These are phyloP conservation scores for Drosophila pullipes DNA, from an alignment of 2,888 invertebrate genomes.

Conservation along the genomic window DNA sequence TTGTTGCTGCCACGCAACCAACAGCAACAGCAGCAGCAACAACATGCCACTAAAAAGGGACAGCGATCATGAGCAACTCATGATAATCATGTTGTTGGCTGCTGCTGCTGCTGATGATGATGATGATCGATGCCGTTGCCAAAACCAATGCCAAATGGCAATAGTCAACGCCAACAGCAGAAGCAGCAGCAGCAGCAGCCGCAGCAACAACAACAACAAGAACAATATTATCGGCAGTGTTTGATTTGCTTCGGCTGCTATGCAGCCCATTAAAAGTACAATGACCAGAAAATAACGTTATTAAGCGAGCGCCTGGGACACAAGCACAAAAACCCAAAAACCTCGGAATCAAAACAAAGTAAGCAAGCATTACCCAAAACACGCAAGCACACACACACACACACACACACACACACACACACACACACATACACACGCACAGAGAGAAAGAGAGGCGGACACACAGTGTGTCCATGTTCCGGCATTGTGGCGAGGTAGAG, in stretches of 20 bases:
- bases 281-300: conserved; percentile 83
- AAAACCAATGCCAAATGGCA: conserved; percentile 48
- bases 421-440: conserved; percentile 30
- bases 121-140: conserved; percentile 48
- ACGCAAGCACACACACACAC: conserved; percentile 40
- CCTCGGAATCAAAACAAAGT: conserved; percentile 79
- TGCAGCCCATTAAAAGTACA: conserved; percentile 81
- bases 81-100: conserved; percentile 22
- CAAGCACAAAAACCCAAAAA: conserved; percentile 51
- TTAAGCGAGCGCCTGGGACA: conserved; percentile 59
- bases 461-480: not conserved
- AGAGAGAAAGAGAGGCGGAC: not conserved
- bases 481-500: not conserved
- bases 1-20: conserved; percentile 72
- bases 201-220: conserved; percentile 9
- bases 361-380: conserved; percentile 63
- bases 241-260: conserved; percentile 69
- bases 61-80: conserved; percentile 45
- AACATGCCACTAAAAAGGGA: conserved; percentile 43
- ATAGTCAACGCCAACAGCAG: conserved; percentile 47
- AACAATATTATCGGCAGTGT: conserved; percentile 52
- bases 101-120: conserved; percentile 26
- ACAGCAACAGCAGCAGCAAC: conserved; percentile 26
- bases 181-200: conserved; percentile 6
- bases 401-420: conserved; percentile 43